phyloP scores from a whole-genome alignment of 2,113 vertebrate species.

The Oenanthe melanoleuca region DNA sequence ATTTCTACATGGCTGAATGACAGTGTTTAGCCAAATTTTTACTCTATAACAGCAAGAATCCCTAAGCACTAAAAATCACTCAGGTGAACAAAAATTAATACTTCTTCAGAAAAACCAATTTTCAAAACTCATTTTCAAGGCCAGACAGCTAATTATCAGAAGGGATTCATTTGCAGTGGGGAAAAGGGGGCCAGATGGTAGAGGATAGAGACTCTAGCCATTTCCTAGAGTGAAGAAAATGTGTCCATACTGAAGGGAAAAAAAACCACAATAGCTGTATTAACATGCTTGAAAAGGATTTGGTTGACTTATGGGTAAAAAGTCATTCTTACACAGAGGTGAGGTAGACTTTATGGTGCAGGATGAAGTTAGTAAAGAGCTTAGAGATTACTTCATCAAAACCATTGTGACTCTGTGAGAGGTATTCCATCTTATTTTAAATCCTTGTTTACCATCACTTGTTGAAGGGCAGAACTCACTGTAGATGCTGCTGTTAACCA shows the following conservation, averaged over 20 bases:
- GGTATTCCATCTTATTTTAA: not conserved
- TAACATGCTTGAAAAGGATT: not conserved
- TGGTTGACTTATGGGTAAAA: not conserved
- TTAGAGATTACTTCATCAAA: not conserved
- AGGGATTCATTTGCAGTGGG: not conserved
- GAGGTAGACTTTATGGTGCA: not conserved
- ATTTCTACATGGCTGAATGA: not conserved
- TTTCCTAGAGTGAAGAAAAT: not conserved
- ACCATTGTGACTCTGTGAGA: not conserved
- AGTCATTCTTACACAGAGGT: not conserved
- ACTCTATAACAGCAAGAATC: not conserved
- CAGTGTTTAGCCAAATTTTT: not conserved
- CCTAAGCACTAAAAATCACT: not conserved
- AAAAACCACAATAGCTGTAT: not conserved
- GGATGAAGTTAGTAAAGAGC: not conserved
- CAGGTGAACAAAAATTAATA: not conserved
- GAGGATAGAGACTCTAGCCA: not conserved
- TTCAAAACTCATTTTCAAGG: not conserved
- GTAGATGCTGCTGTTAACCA: not conserved
- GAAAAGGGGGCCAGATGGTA: not conserved
- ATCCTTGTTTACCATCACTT: not conserved
- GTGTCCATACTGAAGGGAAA: accelerated
- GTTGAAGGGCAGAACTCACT: not conserved
- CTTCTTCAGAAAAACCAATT: not conserved
- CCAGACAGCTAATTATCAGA: not conserved